Evolutionary conservation across 2,797 vertebrate genomes (phyloP).

Genomic region (Halcyon badia): DNA sequence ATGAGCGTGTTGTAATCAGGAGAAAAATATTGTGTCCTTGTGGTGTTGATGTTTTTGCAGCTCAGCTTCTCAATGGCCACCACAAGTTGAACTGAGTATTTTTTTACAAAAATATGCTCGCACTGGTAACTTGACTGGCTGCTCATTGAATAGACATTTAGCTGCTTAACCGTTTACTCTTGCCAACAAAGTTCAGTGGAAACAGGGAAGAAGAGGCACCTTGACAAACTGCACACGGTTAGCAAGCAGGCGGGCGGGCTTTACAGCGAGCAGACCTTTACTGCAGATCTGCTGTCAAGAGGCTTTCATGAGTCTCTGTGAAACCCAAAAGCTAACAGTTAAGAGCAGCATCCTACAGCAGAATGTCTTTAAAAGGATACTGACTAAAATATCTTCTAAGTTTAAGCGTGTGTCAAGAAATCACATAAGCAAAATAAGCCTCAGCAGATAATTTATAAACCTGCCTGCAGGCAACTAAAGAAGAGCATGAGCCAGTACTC

Average conservation of each 20-base stretch:
- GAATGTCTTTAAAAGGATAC: constrained; percentile 23
- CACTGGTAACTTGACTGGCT: constrained; percentile 65
- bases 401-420: constrained; percentile 59
- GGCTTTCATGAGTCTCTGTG: constrained; percentile 25
- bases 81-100: constrained; percentile 75
- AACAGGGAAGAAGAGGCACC: constrained; percentile 51
- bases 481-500: constrained; percentile 41
- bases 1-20: constrained; percentile 82
- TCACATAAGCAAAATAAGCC: constrained; percentile 44
- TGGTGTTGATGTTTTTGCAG: constrained; percentile 82
- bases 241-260: background rate
- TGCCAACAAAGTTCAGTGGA: constrained; percentile 68
- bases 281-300: constrained; percentile 37
- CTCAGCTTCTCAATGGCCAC: constrained; percentile 74
- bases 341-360: constrained; percentile 51
- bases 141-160: constrained; percentile 66
- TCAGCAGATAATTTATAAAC: constrained; percentile 53
- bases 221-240: background rate
- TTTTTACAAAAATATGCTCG: constrained; percentile 78
- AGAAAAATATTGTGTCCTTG: constrained; percentile 85
- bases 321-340: constrained; percentile 43
- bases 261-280: background rate
- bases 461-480: constrained; percentile 36
- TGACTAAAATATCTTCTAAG: constrained; percentile 28
- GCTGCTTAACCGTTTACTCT: constrained; percentile 66